Evolutionary conservation across 1,140 invertebrate genomes (phyloP).

Genomic region (Drosophila navojoa): DNA sequence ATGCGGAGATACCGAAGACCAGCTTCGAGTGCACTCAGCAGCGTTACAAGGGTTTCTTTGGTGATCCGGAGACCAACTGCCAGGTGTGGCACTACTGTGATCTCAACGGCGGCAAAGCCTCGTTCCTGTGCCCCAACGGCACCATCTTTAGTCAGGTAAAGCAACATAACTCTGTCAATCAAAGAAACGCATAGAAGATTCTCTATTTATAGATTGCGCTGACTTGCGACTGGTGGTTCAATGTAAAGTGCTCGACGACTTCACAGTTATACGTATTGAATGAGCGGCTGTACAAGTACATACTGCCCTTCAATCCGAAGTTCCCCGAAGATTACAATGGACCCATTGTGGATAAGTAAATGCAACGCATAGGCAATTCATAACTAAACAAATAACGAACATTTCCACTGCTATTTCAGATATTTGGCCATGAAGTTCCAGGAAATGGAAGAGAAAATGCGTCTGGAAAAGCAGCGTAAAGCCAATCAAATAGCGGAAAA

Average conservation of each 20-base stretch:
- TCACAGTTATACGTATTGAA: constrained; percentile 94
- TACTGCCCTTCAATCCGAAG: constrained; percentile 92
- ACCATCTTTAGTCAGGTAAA: constrained; percentile 94
- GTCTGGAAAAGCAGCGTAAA: constrained; percentile 83
- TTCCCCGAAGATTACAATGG: constrained; percentile 95
- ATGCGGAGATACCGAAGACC: constrained; percentile 90
- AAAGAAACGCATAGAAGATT: neutral
- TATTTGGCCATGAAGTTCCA: constrained; percentile 92
- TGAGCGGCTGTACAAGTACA: constrained; percentile 94
- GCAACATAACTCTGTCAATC: neutral
- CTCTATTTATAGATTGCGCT: constrained; percentile 84
- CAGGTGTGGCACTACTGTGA: constrained; percentile 97
- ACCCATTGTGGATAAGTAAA: constrained; percentile 91
- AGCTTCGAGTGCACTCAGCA: constrained; percentile 93
- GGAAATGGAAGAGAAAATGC: constrained; percentile 91
- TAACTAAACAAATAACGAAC: neutral
- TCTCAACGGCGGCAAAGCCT: constrained; percentile 94
- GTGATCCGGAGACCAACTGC: constrained; percentile 93
- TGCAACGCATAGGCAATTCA: neutral
- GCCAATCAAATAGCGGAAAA: constrained; percentile 64
- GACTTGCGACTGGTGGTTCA: constrained; percentile 97
- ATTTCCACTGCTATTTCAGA: constrained; percentile 75
- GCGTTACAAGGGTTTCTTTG: constrained; percentile 95
- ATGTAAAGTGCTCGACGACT: constrained; percentile 92
- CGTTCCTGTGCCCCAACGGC: constrained; percentile 95